Evolutionary conservation across 2,113 vertebrate species (phyloP), one percentile per base, ranked within the genome.

Genomic region (Montifringilla adamsi): DNA sequence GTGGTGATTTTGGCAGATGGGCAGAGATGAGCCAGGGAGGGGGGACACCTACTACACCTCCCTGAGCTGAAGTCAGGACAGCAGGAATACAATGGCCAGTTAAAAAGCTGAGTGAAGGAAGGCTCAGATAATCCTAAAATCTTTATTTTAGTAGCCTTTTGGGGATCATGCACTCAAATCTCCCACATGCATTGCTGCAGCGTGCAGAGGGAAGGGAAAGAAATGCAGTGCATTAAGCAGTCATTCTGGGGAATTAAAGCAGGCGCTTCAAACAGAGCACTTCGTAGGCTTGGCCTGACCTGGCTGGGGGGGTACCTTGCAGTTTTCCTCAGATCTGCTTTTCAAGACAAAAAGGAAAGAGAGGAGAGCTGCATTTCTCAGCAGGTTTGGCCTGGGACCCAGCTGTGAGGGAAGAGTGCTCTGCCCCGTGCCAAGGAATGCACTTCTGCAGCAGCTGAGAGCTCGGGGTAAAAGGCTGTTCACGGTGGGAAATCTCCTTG

Each of bases 201-300:
- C 1, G 0, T 84, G 31, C 49, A 79, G 74, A 85, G 84, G 27
- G 49, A 67, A 72, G 39, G 44, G 52, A 82, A 67, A 77, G 41
- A 64, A 94, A 50, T 75, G 50, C 60, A 77, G 28, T 43, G 24
- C 56, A 84, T 63, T 84, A 49, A 81, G 35, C 64, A 84, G 3
- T 47, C 67, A 46, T 90, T 83, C 37, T 86, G 79, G 80, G 79
- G 88, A 92, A 83, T 77, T 31, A 83, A 93, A 91, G 84, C 30
- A 93, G 41, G 14, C 31, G 15, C 26, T 95, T 85, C 52, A 75
- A 94, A 59, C 26, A 62, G 46, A 89, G 55, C 89, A 73, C 35
- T 78, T 63, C 2, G 10, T 16, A 70, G 77, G n/a, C 31, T 89
- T 84, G 28, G 33, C 63, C 80, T 90, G 33, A n/a, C 62, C 44